Conservation (phyloP, 2,797 vertebrate species). For the Phataginus tricuspis region DNA sequence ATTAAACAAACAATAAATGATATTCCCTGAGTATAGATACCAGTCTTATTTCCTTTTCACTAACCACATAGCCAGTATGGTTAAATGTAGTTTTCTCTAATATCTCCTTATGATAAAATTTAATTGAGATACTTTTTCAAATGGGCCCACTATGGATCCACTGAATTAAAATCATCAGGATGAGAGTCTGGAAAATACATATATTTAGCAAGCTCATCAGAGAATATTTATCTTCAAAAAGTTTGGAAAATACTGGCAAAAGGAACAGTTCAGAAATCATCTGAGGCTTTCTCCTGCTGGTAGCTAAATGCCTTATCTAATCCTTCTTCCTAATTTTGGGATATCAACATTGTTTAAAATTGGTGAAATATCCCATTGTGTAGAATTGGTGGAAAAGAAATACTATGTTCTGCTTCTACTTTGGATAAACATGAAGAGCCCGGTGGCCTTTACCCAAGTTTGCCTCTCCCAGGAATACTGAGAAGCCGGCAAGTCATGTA, state of each 20-base stretch:
- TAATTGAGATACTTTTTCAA: background rate
- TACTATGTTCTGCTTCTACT: background rate
- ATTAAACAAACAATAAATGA: background rate
- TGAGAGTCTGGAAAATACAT: background rate
- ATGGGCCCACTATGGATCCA: background rate
- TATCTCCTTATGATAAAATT: background rate
- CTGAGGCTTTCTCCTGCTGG: background rate
- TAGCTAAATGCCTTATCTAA: background rate
- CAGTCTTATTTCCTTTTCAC: background rate
- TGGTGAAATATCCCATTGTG: background rate
- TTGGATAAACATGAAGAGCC: background rate
- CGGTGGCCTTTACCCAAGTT: no score
- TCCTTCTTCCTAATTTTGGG: background rate
- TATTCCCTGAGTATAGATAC: background rate
- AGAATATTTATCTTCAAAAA: background rate
- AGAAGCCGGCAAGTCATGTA: rapidly evolving
- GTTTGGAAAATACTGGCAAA: background rate
- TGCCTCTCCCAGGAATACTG: background rate
- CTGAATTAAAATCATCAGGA: background rate
- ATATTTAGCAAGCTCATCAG: background rate
- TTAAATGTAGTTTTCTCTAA: background rate
- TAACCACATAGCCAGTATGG: background rate
- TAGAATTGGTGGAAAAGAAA: background rate
- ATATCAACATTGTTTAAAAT: background rate
- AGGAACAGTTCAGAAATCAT: background rate